Percentiles rank a stretch among this genome's conserved stretches.
Evolutionary conservation across 2,888 invertebrate species (phyloP).

Genomic region (Heliconius hortense): DNA sequence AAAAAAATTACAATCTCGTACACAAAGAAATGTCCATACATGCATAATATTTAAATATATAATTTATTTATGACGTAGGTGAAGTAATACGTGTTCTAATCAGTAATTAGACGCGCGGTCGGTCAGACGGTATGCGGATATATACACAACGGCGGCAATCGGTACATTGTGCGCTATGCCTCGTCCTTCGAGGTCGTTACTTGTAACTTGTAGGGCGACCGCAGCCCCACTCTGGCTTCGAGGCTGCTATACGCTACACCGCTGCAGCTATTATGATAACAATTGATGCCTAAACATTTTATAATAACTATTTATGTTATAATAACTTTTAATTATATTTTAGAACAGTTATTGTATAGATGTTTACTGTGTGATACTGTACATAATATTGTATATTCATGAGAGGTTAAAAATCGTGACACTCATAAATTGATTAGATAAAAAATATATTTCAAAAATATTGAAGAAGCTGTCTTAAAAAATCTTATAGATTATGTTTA

Average conservation of each 20-base stretch:
- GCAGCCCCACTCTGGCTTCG: conserved; percentile 26
- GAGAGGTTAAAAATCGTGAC: no score
- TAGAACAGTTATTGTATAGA: no score
- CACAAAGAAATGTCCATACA: background rate
- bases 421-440: no score
- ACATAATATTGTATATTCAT: no score
- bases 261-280: background rate
- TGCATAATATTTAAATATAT: background rate
- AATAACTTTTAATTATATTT: background rate
- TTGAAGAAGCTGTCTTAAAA: no score
- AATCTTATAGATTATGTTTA: no score
- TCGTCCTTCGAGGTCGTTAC: conserved; percentile 75
- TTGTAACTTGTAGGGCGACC: conserved; percentile 56
- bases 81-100: conserved; percentile 37
- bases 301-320: background rate
- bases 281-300: background rate
- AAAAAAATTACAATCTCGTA: background rate
- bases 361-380: no score
- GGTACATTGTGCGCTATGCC: conserved; percentile 50
- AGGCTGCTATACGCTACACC: background rate
- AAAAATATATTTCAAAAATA: no score
- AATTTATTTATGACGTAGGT: background rate
- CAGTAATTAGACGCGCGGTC: conserved; percentile 49
- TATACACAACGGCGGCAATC: conserved; percentile 64
- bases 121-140: conserved; percentile 73